A percentile compares a stretch with the other conserved stretches of the same genome.
Evolutionary conservation across 2,888 invertebrate species (phyloP).

Genomic region (Macaria liturata): DNA sequence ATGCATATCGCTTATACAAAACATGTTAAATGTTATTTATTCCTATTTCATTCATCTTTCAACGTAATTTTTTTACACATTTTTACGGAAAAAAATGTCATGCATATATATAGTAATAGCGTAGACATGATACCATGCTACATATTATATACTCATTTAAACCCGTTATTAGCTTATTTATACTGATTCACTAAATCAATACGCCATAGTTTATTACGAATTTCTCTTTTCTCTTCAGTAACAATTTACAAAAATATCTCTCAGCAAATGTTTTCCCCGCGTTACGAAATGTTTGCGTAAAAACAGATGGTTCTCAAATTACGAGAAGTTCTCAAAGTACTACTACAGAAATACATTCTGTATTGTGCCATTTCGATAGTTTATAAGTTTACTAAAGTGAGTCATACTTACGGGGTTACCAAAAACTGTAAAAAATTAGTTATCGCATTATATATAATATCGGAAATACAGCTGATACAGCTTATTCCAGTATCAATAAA

Average conservation of each 20-base stretch:
- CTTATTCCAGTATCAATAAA: too few species aligned
- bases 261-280: slow-evolving; percentile 14
- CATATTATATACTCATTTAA: background rate
- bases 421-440: too few species aligned
- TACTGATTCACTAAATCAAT: slow-evolving; percentile 7
- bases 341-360: slow-evolving; percentile 4
- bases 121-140: too few species aligned
- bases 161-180: background rate
- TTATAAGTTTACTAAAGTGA: slow-evolving; percentile 27
- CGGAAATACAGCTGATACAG: too few species aligned
- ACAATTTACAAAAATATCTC: slow-evolving; percentile 9
- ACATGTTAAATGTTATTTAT: too few species aligned
- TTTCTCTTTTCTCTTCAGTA: slow-evolving; percentile 4
- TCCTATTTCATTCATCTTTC: too few species aligned
- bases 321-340: background rate
- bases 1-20: too few species aligned
- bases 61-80: too few species aligned
- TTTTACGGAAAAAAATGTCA: too few species aligned
- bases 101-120: too few species aligned
- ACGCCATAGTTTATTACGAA: slow-evolving; percentile 5
- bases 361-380: slow-evolving; percentile 19
- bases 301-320: slow-evolving; percentile 27
- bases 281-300: slow-evolving; percentile 16
- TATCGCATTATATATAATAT: too few species aligned
- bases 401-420: slow-evolving; percentile 17